Percentiles rank a stretch among this genome's conserved stretches.
phyloP scores from a whole-genome alignment of 2,888 invertebrate genomes.

The Cataglyphis cursor region DNA sequence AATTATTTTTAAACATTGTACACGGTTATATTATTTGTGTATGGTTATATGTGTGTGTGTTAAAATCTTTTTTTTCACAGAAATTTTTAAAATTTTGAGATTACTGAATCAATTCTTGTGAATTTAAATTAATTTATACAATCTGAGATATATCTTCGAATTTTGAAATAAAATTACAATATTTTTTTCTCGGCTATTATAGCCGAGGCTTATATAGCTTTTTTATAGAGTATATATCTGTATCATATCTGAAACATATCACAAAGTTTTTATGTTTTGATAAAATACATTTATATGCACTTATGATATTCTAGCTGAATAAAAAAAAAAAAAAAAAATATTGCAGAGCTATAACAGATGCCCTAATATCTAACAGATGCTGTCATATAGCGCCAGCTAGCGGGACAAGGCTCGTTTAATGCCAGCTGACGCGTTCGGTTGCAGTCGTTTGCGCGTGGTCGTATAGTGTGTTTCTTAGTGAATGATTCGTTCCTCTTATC shows the following conservation, averaged over 20 bases:
- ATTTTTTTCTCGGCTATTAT: neutral
- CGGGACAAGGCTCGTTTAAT: neutral
- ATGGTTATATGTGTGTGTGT: neutral
- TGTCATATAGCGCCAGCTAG: slow-evolving; percentile 37
- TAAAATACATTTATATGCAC: neutral
- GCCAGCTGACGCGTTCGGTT: slow-evolving; percentile 20
- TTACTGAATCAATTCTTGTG: neutral
- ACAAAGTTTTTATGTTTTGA: neutral
- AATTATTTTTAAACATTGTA: too few species aligned
- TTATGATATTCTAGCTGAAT: neutral
- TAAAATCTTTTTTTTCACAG: neutral
- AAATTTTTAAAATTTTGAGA: neutral
- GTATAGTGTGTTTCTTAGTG: neutral
- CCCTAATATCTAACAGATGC: neutral
- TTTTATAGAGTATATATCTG: neutral
- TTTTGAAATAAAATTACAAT: neutral
- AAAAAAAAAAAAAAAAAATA: neutral
- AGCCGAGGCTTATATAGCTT: too few species aligned
- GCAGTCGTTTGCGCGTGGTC: neutral
- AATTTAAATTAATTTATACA: neutral
- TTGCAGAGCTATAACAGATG: neutral
- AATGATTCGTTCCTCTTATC: slow-evolving; percentile 18
- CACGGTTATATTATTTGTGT: neutral
- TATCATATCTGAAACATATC: neutral
- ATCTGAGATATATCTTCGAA: neutral